Percentiles rank a stretch among this genome's conserved stretches.
These are phyloP conservation scores for Lycaena phlaeas DNA, from an alignment of 2,888 invertebrate species.

Conservation along the genomic window DNA sequence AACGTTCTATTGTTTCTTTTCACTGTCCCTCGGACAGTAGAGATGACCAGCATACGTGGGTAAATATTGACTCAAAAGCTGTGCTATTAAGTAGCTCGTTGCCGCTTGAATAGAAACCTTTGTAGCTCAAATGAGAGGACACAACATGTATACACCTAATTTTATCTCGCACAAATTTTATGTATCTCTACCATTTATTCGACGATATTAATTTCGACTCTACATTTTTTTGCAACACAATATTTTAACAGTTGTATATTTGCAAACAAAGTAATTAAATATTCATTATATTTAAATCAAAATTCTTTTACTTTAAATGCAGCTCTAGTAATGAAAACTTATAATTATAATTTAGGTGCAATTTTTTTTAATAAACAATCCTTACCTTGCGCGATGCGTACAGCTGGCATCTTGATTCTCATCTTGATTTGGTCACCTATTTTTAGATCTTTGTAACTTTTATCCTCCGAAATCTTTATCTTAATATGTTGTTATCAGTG, in stretches of 20 bases:
- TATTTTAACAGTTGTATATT: background rate
- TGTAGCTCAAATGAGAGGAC: slow-evolving; percentile 6
- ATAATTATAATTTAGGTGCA: too few relatives aligned
- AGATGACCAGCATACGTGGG: slow-evolving; percentile 52
- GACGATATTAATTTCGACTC: background rate
- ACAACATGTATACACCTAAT: background rate
- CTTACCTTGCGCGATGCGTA: slow-evolving; percentile 97
- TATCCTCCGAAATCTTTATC: slow-evolving; percentile 56
- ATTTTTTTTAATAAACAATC: too few relatives aligned
- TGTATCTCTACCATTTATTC: background rate
- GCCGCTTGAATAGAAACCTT: slow-evolving; percentile 42
- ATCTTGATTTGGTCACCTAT: slow-evolving; percentile 82
- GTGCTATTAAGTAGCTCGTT: slow-evolving; percentile 60
- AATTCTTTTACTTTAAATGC: too few relatives aligned
- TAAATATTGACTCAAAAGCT: slow-evolving; percentile 56
- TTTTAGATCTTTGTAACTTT: slow-evolving; percentile 63
- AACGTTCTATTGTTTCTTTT: slow-evolving; percentile 25
- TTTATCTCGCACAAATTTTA: background rate
- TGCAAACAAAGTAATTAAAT: too few relatives aligned
- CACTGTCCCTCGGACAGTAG: slow-evolving; percentile 43
- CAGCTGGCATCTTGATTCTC: slow-evolving; percentile 98
- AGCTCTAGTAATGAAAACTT: too few relatives aligned
- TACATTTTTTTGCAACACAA: background rate
- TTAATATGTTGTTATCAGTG: slow-evolving; percentile 51
- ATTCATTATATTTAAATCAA: too few relatives aligned